Evolutionary conservation across 2,888 invertebrate genomes (phyloP).

Genomic region (Resseliella maxima): DNA sequence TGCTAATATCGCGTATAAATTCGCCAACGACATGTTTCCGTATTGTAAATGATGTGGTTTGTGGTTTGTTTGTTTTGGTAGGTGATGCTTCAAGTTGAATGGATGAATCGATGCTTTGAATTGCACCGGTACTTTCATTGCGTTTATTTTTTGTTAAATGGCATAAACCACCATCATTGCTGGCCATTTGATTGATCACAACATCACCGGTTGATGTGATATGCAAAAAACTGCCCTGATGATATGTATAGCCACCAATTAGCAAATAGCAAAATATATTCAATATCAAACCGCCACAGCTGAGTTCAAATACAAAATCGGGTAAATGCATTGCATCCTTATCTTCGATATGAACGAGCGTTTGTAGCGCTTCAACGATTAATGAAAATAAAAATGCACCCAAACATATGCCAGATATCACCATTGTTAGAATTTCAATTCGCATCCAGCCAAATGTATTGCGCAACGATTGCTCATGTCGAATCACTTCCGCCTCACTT

Average conservation of each 20-base stretch:
- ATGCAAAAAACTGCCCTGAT: constrained; percentile 77
- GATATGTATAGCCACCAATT: constrained; percentile 82
- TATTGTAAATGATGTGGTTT: constrained; percentile 64
- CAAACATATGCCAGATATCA: constrained; percentile 84
- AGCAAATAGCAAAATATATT: constrained; percentile 83
- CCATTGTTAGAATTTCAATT: constrained; percentile 85
- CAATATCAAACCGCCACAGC: constrained; percentile 76
- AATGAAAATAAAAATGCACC: constrained; percentile 86
- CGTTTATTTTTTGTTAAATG: constrained; percentile 68
- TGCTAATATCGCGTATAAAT: constrained; percentile 73
- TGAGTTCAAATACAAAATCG: constrained; percentile 78
- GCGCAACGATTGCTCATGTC: constrained; percentile 67
- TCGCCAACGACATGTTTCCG: constrained; percentile 72
- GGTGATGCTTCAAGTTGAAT: constrained; percentile 41
- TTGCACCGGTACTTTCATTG: constrained; percentile 59
- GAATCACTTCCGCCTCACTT: background rate
- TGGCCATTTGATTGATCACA: constrained; percentile 71
- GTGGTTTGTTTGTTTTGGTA: constrained; percentile 58
- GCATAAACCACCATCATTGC: constrained; percentile 65
- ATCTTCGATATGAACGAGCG: constrained; percentile 79
- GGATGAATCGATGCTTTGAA: constrained; percentile 60
- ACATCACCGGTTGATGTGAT: constrained; percentile 74
- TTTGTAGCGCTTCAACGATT: constrained; percentile 83
- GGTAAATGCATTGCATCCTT: constrained; percentile 81
- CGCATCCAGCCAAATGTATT: constrained; percentile 95